Conservation (phyloP, 1,140 invertebrate genomes). For the Schlechtendalia chinensis region DNA sequence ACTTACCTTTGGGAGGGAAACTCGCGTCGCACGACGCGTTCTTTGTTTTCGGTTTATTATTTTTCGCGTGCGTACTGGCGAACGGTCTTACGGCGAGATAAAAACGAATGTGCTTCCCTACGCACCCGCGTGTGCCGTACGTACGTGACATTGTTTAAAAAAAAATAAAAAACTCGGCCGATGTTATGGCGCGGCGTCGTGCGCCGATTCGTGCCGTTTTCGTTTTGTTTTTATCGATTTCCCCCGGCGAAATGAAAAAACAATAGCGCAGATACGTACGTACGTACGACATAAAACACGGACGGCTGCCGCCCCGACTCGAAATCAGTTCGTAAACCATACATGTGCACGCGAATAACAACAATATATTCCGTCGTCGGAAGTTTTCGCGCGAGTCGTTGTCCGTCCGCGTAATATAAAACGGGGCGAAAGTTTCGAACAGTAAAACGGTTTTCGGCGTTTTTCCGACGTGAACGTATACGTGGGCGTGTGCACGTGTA, state of each 20-base stretch:
- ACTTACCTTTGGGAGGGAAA: no score
- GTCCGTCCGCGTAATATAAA: background rate
- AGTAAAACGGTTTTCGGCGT: slow-evolving; percentile 10
- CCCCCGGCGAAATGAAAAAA: background rate
- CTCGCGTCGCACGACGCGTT: no score
- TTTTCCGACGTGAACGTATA: background rate
- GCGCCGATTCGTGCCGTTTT: no score
- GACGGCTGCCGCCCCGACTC: background rate
- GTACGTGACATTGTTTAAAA: no score
- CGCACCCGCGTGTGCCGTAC: no score
- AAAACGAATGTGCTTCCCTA: no score
- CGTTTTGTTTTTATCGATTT: background rate
- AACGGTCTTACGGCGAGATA: no score
- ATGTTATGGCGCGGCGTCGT: no score
- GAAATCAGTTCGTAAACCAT: slow-evolving; percentile 10
- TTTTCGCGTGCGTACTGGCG: no score
- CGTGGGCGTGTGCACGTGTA: background rate
- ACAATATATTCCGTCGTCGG: no score
- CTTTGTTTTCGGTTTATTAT: no score
- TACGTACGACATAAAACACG: background rate
- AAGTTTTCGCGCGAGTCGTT: background rate
- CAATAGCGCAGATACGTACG: background rate
- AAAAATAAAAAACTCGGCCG: no score
- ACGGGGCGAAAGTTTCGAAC: background rate
- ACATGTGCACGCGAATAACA: background rate